Evolutionary conservation across 2,888 invertebrate genomes (phyloP).

Genomic region (Andrena marginata): DNA sequence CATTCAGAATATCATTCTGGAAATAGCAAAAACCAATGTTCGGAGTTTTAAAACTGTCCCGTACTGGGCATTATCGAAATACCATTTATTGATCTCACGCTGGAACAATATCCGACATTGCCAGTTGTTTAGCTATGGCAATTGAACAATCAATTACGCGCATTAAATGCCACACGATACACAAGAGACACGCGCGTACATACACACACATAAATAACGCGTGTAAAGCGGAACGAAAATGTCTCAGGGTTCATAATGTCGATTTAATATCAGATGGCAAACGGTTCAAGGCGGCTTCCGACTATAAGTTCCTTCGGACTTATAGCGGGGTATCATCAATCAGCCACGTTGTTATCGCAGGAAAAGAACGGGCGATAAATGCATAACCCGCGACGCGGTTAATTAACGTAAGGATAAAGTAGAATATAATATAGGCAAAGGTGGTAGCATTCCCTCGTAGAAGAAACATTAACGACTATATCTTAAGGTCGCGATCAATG

Average conservation of each 20-base stretch:
- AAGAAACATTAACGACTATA: constrained; percentile 29
- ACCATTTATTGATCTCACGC: not conserved
- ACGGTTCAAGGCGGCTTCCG: constrained; percentile 14
- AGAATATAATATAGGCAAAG: no score
- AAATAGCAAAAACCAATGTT: no score
- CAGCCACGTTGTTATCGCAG: not conserved
- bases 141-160: constrained; percentile 22
- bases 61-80: not conserved
- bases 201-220: not conserved
- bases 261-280: not conserved
- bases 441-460: not conserved
- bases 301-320: not conserved
- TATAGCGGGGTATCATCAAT: not conserved
- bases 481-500: constrained; percentile 24
- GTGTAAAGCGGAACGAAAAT: not conserved
- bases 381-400: not conserved
- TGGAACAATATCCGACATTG: not conserved
- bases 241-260: not conserved
- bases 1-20: no score
- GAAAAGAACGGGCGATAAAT: not conserved
- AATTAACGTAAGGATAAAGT: not conserved
- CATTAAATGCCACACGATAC: constrained; percentile 13
- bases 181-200: not conserved
- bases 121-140: not conserved
- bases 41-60: no score